Conservation (phyloP, 2,888 invertebrate genomes). For the Hirtodrosophila duncani region DNA sequence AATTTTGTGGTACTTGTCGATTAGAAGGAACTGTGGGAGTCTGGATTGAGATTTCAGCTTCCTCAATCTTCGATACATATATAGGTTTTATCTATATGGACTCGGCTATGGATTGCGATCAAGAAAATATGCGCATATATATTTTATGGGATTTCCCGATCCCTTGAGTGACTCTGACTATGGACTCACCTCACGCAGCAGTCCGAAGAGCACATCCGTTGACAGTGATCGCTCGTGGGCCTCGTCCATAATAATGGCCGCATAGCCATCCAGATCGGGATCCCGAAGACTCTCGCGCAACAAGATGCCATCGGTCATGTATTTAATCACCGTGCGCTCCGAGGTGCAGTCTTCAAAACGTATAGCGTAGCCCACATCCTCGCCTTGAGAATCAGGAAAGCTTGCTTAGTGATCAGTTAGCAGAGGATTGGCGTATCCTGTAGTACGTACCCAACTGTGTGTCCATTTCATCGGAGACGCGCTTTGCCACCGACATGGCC, state of each 20-base stretch:
- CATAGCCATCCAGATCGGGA: slow-evolving; percentile 97
- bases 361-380: slow-evolving; percentile 98
- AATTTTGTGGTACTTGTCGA: too few relatives aligned
- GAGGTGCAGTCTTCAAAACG: slow-evolving; percentile 99
- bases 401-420: not conserved
- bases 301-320: slow-evolving; percentile 99
- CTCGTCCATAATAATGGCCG: slow-evolving; percentile 99
- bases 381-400: slow-evolving; percentile 79
- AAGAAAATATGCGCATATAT: too few relatives aligned
- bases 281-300: slow-evolving; percentile 97
- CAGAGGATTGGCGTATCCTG: too few relatives aligned
- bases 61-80: too few relatives aligned
- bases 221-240: slow-evolving; percentile 98
- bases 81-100: too few relatives aligned
- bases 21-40: too few relatives aligned
- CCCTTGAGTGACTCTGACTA: too few relatives aligned
- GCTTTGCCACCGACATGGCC: slow-evolving; percentile 99
- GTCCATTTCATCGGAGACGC: slow-evolving; percentile 98
- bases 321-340: slow-evolving; percentile 94
- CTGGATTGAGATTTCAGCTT: too few relatives aligned
- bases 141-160: too few relatives aligned
- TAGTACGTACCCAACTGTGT: slow-evolving; percentile 86
- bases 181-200: slow-evolving; percentile 92
- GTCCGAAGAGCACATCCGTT: slow-evolving; percentile 98
- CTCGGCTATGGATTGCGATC: too few relatives aligned